Base-by-base conservation (phyloP, 2,888 invertebrate genomes). In the Augiades crinisus region DNA sequence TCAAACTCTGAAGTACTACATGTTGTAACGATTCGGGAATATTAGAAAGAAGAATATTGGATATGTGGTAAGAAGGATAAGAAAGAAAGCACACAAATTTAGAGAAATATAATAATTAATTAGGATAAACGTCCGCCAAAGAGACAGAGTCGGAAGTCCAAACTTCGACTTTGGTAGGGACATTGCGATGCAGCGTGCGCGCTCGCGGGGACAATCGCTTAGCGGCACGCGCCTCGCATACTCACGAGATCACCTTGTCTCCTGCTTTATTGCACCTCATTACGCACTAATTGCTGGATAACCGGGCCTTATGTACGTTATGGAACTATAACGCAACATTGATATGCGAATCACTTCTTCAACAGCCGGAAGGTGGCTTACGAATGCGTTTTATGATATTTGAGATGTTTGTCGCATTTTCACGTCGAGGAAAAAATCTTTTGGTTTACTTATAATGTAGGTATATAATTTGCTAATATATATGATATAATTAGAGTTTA, bases 261-360 rank as follows among this genome's bases (percentile, higher is more conserved):
- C 37, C 30, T 4, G 47, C 38, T 46, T 59, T 61, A 57, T 61
- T 56, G 56, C 57, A 57, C 59, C 36, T 63, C 58, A 59, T 62
- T 51, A 59, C 54, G 43, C 17, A 50, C 55, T 57, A 56, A 54
- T 55, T 53, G 53, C 47, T 45, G 49, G 47, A 56, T 60, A 56
- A 57, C 45, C 46, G 14, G 33, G 51, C 47, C 44, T 44, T 49
- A 37, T 31, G 56, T 43, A 34, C 24, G 47, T 37, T 46, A 46
- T 37, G 46, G 46, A 19, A 37, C 5, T 6, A 36, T 37, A 37
- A 37, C 14, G 31, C 10, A 6, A 40, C 14, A 17, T 1, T 37
- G 27, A 27, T 27, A 37, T 27, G 46, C 19, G 36, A 37, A 46
- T 17, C 16, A 12, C 24, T 24, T 17, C 19, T 5, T 5, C 27